A percentile compares a stretch with the other conserved stretches of the same genome.
phyloP scores from a whole-genome alignment of 2,797 vertebrate species.

The Sebastes minor region DNA sequence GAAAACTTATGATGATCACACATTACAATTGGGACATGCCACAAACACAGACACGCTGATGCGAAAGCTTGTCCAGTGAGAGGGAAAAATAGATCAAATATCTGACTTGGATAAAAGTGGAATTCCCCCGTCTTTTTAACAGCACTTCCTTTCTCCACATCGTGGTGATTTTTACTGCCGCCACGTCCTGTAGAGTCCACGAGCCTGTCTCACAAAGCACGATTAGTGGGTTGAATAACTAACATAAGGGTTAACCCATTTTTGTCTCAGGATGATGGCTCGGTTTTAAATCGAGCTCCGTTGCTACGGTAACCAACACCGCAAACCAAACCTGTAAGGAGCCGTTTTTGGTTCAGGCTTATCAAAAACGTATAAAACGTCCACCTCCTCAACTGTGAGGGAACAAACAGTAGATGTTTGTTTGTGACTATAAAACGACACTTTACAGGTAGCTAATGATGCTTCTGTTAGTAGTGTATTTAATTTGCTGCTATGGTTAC shows the following conservation, averaged over 20 bases:
- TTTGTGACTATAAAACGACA: background rate
- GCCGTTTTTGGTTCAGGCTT: background rate
- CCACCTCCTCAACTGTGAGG: background rate
- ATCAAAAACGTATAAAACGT: slow-evolving; percentile 19
- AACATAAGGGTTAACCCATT: slow-evolving; percentile 10
- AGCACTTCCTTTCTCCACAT: slow-evolving; percentile 27
- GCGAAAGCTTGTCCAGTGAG: background rate
- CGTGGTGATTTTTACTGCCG: slow-evolving; percentile 1
- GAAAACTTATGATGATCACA: background rate
- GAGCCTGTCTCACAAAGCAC: slow-evolving; percentile 4
- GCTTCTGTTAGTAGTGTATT: background rate
- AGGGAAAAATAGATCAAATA: background rate
- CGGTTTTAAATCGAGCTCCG: background rate
- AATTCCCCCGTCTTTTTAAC: slow-evolving; percentile 33
- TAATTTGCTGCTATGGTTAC: background rate
- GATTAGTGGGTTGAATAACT: slow-evolving; percentile 7
- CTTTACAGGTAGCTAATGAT: background rate
- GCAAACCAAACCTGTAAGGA: slow-evolving; percentile 3
- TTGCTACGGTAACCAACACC: slow-evolving; percentile 7
- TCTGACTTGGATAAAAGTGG: slow-evolving; percentile 25
- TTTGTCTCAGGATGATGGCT: background rate
- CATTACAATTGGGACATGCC: background rate
- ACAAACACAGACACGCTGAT: background rate
- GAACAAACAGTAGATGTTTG: background rate
- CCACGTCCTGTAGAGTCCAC: background rate